These are phyloP conservation scores for Lasioglossum leucozonium DNA, from an alignment of 2,888 invertebrate genomes.

Conservation along the genomic window DNA sequence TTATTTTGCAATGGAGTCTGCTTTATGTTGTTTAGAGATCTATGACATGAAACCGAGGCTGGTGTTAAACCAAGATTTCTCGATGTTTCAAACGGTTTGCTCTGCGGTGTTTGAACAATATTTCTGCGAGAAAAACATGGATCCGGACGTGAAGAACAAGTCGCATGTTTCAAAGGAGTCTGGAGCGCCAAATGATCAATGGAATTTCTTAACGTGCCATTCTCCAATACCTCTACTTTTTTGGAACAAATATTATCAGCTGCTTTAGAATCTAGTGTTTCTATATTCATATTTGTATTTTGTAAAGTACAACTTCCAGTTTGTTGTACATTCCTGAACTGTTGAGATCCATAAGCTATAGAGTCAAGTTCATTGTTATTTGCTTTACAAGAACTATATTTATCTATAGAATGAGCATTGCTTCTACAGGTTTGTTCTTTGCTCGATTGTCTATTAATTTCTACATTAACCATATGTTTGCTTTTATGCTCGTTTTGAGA, in stretches of 20 bases:
- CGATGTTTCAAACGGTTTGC: conserved; percentile 63
- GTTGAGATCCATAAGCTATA: neutral
- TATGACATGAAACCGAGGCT: conserved; percentile 75
- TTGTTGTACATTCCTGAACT: conserved; percentile 20
- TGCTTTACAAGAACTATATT: conserved; percentile 11
- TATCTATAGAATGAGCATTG: conserved; percentile 2
- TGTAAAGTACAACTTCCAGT: conserved; percentile 24
- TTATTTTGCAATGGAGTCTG: conserved; percentile 75
- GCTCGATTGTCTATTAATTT: conserved; percentile 16
- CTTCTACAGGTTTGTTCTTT: conserved; percentile 5
- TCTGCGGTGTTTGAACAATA: conserved; percentile 79
- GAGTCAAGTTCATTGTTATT: conserved; percentile 17
- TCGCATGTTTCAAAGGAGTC: conserved; percentile 79
- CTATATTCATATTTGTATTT: conserved; percentile 22
- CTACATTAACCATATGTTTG: conserved; percentile 16
- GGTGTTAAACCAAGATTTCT: conserved; percentile 75
- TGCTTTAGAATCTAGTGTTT: conserved; percentile 16
- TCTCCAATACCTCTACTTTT: conserved; percentile 18
- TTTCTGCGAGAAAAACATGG: conserved; percentile 78
- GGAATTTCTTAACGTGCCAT: conserved; percentile 9
- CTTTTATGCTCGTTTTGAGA: conserved; percentile 13
- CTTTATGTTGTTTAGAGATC: conserved; percentile 67
- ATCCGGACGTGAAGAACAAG: conserved; percentile 68
- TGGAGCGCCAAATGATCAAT: conserved; percentile 59
- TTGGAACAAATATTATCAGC: conserved; percentile 17